Evolutionary conservation across 2,888 invertebrate genomes (phyloP).

Genomic region (Cylloceria caligata): DNA sequence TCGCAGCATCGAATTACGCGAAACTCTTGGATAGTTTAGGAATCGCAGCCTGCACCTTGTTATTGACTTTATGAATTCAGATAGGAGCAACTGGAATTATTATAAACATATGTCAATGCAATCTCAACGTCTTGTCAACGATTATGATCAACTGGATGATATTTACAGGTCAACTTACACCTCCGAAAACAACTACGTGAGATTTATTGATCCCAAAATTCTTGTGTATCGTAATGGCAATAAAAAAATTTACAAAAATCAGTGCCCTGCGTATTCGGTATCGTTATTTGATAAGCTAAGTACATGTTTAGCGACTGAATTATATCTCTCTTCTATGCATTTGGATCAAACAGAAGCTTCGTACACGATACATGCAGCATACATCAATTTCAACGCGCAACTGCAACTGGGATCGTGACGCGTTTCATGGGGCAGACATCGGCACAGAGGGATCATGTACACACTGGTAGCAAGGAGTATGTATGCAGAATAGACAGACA

Average conservation of each 20-base stretch:
- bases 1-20: constrained; percentile 27
- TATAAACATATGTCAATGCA: background rate
- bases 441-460: constrained; percentile 49
- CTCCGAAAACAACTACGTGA: no score
- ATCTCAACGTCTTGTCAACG: background rate
- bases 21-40: background rate
- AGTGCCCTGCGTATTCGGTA: background rate
- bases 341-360: background rate
- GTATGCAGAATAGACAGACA: constrained; percentile 11
- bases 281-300: background rate
- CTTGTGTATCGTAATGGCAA: background rate
- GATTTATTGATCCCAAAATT: background rate
- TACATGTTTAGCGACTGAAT: background rate
- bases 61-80: background rate
- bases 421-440: constrained; percentile 12
- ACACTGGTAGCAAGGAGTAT: constrained; percentile 27
- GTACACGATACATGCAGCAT: background rate
- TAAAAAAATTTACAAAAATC: background rate
- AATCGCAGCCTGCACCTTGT: constrained; percentile 21
- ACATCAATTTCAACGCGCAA: constrained; percentile 32
- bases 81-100: background rate
- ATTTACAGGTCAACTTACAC: no score
- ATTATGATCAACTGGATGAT: background rate
- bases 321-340: background rate
- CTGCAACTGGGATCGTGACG: constrained; percentile 16